Percentiles rank a stretch among this genome's conserved stretches.
Conservation (phyloP, 2,113 vertebrate genomes). For the Equus przewalskii region DNA sequence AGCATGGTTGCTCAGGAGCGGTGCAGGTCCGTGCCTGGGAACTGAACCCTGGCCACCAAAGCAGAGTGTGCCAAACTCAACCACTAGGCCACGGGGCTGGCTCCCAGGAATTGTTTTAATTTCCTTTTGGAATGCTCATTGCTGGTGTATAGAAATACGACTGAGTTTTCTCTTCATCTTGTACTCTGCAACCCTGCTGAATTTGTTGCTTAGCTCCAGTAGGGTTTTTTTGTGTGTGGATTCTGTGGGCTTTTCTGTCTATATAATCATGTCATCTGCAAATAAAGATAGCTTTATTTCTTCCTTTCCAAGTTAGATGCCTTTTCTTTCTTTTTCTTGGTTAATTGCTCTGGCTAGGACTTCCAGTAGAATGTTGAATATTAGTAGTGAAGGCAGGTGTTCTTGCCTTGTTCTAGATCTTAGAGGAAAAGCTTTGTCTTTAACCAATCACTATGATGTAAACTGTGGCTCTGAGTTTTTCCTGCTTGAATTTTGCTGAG, state of each 20-base stretch:
- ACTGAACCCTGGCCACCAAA: too few species aligned
- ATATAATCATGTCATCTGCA: not conserved
- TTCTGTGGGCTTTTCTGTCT: not conserved
- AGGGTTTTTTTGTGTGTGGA: not conserved
- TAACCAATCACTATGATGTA: fast-evolving
- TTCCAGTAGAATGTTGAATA: not conserved
- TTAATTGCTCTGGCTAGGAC: too few species aligned
- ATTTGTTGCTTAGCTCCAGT: not conserved
- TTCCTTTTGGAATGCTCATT: not conserved
- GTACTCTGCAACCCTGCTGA: not conserved
- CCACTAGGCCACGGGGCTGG: too few species aligned
- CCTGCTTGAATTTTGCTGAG: not conserved
- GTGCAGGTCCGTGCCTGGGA: too few species aligned
- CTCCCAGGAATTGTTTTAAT: too few species aligned
- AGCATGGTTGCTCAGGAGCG: too few species aligned
- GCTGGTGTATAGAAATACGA: not conserved
- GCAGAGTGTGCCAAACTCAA: too few species aligned
- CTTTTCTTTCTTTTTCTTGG: not conserved
- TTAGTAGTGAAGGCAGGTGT: too few species aligned
- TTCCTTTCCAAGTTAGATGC: not conserved
- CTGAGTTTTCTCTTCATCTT: not conserved
- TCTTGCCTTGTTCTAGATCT: too few species aligned
- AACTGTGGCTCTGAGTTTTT: not conserved
- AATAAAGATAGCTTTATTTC: too few species aligned
- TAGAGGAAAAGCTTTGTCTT: not conserved